Base-by-base conservation (phyloP, 2,797 vertebrate species). In the Vireo griseus region DNA sequence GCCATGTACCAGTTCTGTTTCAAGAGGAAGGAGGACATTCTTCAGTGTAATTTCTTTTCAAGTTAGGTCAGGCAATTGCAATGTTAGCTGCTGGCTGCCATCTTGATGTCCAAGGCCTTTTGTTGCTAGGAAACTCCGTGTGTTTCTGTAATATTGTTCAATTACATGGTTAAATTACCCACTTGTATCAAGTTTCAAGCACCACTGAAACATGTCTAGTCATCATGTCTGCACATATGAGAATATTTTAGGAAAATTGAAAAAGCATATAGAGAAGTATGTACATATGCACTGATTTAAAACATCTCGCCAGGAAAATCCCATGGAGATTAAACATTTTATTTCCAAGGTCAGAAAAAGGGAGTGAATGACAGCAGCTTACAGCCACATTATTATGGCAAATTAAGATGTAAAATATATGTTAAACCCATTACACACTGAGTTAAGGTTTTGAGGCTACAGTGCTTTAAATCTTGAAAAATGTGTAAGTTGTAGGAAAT, bases 221-320 rank as follows among this genome's bases (percentile, higher is more conserved):
- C 94, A 87, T 95, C 92, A 95, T 97, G 92, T 95, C 95, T 96
- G 94, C 95, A 94, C 92, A 95, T 94, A 91, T 93, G 93, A 96
- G 93, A 96, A 95, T 97, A 95, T 97, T 97, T 96, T 94, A 89
- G 86, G 94, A 94, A 88, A 94, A 95, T 91, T 86, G 88, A 92
- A 94, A 96, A 97, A 97, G 63, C 91, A 94, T 68, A 79, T 16
- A 81, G 90, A 89, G 75, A 66, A 93, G 57, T 79, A 90, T 92
- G 86, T 93, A 83, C 91, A 92, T 85, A 31, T 91, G 90, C 86
- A 77, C 91, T 50, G 91, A 92, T 92, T 89, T 82, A 86, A 94
- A 96, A 39, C 66, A 88, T 81, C 93, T 95, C 29, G 79, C 94
- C 96, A 97, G 96, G 93, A 93, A 95, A 95, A 94, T 88, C 95